Evolutionary conservation across 2,113 vertebrate genomes (phyloP), one percentile per base, ranked within the genome.

Genomic region (Phyllostomus hastatus): DNA sequence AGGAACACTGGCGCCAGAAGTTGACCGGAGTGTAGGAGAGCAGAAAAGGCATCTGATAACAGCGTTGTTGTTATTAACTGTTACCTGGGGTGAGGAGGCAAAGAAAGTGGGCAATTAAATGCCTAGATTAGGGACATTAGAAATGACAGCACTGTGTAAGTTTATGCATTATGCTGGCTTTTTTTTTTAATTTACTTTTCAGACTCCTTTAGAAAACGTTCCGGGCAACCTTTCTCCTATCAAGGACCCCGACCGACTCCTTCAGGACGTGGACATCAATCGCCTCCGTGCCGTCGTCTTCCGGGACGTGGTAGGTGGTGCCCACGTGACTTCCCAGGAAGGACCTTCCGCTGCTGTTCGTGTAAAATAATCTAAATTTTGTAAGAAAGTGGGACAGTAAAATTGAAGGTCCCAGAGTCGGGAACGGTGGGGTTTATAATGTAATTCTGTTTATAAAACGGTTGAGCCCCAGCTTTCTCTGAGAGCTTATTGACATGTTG

Each of bases 201-300:
- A 99, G 99, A 98, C 98, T 96, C 98, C 99, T 33, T 97, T 99
- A 97, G 99, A 99, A 98, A 98, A 98, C 97, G 98, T 99, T 97
- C 98, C 99, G 96, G 98, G 99, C 97, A 99, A 99, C 97, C 98
- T 99, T 97, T 99, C 99, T 98, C 99, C 99, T 79, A 99, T 99
- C 97, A 99, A 99, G 98, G 99, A 99, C 97, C 99, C 99, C 0
- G 99, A 99, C 95, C 98, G 99, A 86, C 99, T 99, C 95, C 99
- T 99, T 98, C 99, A 99, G 98, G 99, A 99, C 88, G 99, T 99
- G 90, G 99, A 99, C 95, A 99, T 99, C 97, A 99, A 99, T 98
- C 99, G 99, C 46, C 99, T 99, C 10, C 99, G 99, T 64, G 99
- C 99, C 17, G 99, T 99, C 84, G 99, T 99, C 94, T 99, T 99